Evolutionary conservation across 2,113 vertebrate genomes (phyloP).

Genomic region (Sinocyclocheilus maitianheensis): DNA sequence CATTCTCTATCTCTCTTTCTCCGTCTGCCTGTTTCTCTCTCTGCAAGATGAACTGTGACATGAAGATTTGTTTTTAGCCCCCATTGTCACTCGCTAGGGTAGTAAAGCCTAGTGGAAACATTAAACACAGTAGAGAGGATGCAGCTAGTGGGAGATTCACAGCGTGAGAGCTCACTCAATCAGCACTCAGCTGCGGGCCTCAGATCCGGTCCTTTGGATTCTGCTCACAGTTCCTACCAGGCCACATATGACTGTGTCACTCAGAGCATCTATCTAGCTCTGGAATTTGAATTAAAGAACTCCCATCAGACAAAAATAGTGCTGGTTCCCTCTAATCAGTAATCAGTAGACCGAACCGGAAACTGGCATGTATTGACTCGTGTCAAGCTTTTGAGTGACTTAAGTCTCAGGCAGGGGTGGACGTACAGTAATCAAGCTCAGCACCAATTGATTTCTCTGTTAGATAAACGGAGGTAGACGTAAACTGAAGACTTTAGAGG

Average conservation of each 20-base stretch:
- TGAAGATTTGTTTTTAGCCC: conserved; percentile 43
- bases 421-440: conserved; percentile 1
- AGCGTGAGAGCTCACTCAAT: conserved; percentile 45
- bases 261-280: conserved; percentile 20
- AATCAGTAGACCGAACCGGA: conserved; percentile 24
- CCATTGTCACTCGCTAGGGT: conserved; percentile 29
- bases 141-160: conserved; percentile 38
- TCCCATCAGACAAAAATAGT: conserved; percentile 15
- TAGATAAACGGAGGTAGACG: neutral
- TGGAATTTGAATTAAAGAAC: conserved; percentile 39
- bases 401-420: conserved; percentile 17
- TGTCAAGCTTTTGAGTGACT: conserved; percentile 22
- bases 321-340: conserved; percentile 24
- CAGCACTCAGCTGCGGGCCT: conserved; percentile 36
- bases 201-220: conserved; percentile 45
- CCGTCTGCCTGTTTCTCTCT: conserved; percentile 23
- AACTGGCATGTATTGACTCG: conserved; percentile 26
- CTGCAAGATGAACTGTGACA: conserved; percentile 38
- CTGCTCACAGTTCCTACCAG: conserved; percentile 22
- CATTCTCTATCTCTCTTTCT: conserved; percentile 37
- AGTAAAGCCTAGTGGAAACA: conserved; percentile 45
- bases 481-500: neutral
- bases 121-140: conserved; percentile 50
- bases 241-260: conserved; percentile 14
- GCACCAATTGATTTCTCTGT: neutral